phyloP scores from a whole-genome alignment of 2,113 vertebrate genomes.

The Picathartes gymnocephalus region DNA sequence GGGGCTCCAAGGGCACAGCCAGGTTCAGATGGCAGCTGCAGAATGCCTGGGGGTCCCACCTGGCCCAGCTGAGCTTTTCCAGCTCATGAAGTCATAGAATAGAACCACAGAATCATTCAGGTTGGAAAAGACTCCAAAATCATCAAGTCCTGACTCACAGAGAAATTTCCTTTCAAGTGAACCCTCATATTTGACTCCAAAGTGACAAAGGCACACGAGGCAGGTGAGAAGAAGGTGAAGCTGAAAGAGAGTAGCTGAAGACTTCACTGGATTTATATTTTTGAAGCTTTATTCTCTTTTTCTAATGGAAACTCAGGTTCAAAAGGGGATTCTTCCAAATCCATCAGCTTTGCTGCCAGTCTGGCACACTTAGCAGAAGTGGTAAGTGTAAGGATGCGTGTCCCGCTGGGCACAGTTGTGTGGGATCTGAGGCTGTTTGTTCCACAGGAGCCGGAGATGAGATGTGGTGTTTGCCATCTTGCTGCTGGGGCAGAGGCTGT shows the following conservation, averaged over 20 bases:
- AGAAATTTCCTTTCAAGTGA: not conserved
- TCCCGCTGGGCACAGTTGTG: not conserved
- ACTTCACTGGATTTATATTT: not conserved
- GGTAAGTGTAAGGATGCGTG: too few relatives aligned
- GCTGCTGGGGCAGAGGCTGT: not conserved
- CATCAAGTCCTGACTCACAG: not conserved
- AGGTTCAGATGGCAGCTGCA: not conserved
- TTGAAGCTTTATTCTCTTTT: not conserved
- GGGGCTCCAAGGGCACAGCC: not conserved
- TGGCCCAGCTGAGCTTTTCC: not conserved
- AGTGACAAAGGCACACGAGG: not conserved
- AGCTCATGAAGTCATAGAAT: not conserved
- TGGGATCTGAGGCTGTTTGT: not conserved
- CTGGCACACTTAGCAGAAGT: not conserved
- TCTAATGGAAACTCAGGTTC: not conserved
- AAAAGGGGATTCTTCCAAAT: not conserved
- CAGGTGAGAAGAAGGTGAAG: not conserved
- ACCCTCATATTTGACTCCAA: not conserved
- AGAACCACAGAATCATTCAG: not conserved
- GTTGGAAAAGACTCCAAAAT: not conserved
- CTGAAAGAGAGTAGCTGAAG: not conserved
- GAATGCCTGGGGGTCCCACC: not conserved
- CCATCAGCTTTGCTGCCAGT: not conserved
- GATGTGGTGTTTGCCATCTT: not conserved
- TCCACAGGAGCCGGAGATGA: not conserved